phyloP scores from a whole-genome alignment of 2,888 invertebrate genomes.

The Tenthredo scrophulariae region DNA sequence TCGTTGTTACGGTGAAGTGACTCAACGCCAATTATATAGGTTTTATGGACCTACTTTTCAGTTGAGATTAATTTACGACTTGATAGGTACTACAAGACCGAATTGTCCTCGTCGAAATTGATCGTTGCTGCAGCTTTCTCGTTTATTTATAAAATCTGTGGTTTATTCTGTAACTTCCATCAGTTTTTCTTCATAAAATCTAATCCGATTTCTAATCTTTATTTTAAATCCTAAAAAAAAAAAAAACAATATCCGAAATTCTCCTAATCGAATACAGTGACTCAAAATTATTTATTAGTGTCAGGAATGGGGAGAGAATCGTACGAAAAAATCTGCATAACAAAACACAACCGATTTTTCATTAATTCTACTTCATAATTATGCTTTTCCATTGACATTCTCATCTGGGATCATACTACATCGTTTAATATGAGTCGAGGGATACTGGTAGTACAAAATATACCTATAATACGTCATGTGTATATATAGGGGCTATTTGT shows the following conservation, averaged over 20 bases:
- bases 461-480: background rate
- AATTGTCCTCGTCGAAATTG: slow-evolving; percentile 15
- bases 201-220: background rate
- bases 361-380: background rate
- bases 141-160: background rate
- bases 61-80: slow-evolving; percentile 39
- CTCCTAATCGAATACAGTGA: background rate
- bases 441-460: background rate
- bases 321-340: background rate
- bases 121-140: slow-evolving; percentile 8
- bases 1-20: slow-evolving; percentile 34
- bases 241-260: background rate
- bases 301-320: background rate
- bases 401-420: background rate
- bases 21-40: slow-evolving; percentile 48
- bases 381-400: background rate
- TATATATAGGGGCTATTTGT: background rate
- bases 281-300: background rate
- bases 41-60: slow-evolving; percentile 50
- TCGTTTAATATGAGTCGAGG: slow-evolving; percentile 1
- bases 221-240: too few relatives aligned
- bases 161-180: background rate
- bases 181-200: background rate
- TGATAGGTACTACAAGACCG: background rate
- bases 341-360: background rate